Evolutionary conservation across 2,113 vertebrate genomes (phyloP).

Genomic region (human (Homo sapiens)): DNA sequence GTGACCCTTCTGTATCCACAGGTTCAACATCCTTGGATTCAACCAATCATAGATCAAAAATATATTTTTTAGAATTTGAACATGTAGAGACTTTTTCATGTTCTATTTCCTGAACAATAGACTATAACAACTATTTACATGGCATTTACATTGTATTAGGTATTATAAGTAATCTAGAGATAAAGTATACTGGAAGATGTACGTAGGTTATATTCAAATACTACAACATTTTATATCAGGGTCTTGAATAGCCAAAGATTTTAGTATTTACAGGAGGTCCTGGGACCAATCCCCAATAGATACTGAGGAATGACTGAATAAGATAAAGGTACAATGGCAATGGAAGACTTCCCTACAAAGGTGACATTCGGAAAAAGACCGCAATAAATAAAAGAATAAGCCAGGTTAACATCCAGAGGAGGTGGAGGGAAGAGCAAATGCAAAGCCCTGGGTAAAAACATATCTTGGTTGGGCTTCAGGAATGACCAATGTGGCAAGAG

Average conservation of each 20-base stretch:
- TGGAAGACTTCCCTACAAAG: not conserved
- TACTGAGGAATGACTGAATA: not conserved
- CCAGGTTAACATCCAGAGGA: not conserved
- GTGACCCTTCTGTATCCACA: not conserved
- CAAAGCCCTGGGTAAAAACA: not conserved
- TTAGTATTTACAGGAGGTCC: not conserved
- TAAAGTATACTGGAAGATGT: not conserved
- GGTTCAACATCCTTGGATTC: not conserved
- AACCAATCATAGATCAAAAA: not conserved
- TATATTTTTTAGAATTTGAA: not conserved
- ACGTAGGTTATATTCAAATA: too few species aligned
- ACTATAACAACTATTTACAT: not conserved
- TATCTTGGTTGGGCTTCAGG: not conserved
- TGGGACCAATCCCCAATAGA: not conserved
- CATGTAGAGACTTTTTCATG: not conserved
- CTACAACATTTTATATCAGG: too few species aligned
- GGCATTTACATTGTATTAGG: not conserved
- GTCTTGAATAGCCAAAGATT: not conserved
- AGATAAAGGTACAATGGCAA: not conserved
- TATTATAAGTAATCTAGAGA: not conserved
- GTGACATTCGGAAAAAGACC: not conserved
- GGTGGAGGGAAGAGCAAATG: not conserved
- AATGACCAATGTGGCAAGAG: not conserved
- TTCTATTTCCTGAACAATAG: not conserved
- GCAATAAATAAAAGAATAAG: not conserved